phyloP scores from a whole-genome alignment of 2,888 invertebrate species.

The Melipona bicolor region DNA sequence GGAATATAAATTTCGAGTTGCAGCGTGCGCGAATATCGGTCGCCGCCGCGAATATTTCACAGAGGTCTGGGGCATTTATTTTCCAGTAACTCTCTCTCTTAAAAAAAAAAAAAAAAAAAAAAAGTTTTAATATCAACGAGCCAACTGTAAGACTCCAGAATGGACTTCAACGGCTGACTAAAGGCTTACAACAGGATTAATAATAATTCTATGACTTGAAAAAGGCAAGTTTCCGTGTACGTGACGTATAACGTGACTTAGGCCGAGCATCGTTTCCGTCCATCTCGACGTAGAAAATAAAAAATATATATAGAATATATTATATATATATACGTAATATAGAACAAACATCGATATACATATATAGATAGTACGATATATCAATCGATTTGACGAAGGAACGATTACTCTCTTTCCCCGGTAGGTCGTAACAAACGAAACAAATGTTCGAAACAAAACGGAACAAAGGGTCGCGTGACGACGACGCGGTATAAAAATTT shows the following conservation, averaged over 20 bases:
- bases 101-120: neutral
- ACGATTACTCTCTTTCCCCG: slow-evolving; percentile 22
- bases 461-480: slow-evolving; percentile 20
- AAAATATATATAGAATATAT: slow-evolving; percentile 38
- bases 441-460: slow-evolving; percentile 53
- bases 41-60: neutral
- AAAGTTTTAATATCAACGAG: slow-evolving; percentile 12
- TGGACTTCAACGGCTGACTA: slow-evolving; percentile 44
- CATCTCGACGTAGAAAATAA: slow-evolving; percentile 45
- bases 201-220: slow-evolving; percentile 52
- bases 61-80: neutral
- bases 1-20: neutral
- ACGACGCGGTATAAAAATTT: slow-evolving; percentile 38
- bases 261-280: slow-evolving; percentile 61
- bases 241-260: slow-evolving; percentile 62
- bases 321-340: slow-evolving; percentile 28
- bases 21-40: neutral
- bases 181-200: slow-evolving; percentile 4
- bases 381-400: slow-evolving; percentile 29
- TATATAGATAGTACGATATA: slow-evolving; percentile 8
- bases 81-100: too few relatives aligned
- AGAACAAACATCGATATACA: slow-evolving; percentile 20
- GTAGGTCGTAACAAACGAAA: slow-evolving; percentile 48
- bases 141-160: slow-evolving; percentile 15
- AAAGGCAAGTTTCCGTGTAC: slow-evolving; percentile 63